Conservation (phyloP, 2,113 vertebrate genomes). For the Poecile atricapillus region DNA sequence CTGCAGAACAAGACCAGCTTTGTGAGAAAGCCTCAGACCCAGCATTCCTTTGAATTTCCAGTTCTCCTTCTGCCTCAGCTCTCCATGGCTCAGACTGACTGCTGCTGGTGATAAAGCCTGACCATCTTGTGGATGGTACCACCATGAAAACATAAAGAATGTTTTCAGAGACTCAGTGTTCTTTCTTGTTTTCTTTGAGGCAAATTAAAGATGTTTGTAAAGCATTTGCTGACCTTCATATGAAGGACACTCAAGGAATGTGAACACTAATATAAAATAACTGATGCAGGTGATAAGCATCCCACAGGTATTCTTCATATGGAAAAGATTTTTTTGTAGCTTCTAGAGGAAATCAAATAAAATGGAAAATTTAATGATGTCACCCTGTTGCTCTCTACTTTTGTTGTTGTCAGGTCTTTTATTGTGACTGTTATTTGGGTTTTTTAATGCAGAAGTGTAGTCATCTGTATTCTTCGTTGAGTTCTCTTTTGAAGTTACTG, state of each 20-base stretch:
- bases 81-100: background rate
- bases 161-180: background rate
- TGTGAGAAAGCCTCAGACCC: background rate
- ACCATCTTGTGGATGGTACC: background rate
- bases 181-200: background rate
- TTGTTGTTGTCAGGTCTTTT: constrained; percentile 15
- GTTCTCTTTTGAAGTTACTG: background rate
- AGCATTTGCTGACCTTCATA: background rate
- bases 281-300: constrained; percentile 32
- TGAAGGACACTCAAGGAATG: constrained; percentile 12
- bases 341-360: constrained; percentile 37
- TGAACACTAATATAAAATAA: constrained; percentile 17
- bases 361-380: constrained; percentile 43
- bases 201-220: constrained; percentile 1
- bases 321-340: background rate
- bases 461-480: background rate
- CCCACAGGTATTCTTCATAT: background rate
- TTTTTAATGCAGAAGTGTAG: background rate
- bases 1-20: background rate
- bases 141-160: background rate
- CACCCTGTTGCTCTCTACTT: background rate
- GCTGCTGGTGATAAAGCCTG: background rate
- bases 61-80: background rate
- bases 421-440: background rate
- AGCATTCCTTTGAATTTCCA: background rate